Evolutionary conservation across 2,113 vertebrate genomes (phyloP).

Genomic region (Poeciliopsis turrubarensis): DNA sequence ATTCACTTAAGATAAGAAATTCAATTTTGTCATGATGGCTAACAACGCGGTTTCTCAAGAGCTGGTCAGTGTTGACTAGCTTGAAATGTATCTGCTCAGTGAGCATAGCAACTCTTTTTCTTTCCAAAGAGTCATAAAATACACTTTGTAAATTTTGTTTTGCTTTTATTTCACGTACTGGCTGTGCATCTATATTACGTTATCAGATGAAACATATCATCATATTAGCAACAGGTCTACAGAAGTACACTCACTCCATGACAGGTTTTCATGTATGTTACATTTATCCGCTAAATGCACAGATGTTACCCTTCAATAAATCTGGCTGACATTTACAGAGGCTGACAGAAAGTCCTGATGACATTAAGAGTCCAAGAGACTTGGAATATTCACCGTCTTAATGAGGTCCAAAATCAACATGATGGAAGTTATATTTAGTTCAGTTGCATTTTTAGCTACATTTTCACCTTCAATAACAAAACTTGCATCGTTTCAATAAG

Average conservation of each 20-base stretch:
- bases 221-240: background rate
- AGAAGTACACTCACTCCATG: background rate
- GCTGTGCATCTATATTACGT: too few species aligned
- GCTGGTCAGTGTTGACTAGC: too few species aligned
- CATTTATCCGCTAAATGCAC: background rate
- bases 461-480: background rate
- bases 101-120: too few species aligned
- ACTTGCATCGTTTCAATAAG: background rate
- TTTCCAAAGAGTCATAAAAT: too few species aligned
- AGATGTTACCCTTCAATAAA: conserved; percentile 1
- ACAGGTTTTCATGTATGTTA: background rate
- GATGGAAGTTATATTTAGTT: background rate
- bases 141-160: too few species aligned
- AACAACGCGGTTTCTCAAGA: too few species aligned
- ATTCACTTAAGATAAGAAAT: too few species aligned
- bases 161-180: too few species aligned
- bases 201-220: background rate
- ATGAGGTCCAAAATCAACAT: background rate
- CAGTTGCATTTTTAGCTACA: background rate
- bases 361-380: background rate
- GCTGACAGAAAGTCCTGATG: background rate
- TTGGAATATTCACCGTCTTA: background rate
- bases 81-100: too few species aligned
- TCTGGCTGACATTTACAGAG: conserved; percentile 8
- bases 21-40: too few species aligned